These are phyloP conservation scores for Liopterus haemorrhoidalis DNA, from an alignment of 2,888 invertebrate species.

Conservation along the genomic window DNA sequence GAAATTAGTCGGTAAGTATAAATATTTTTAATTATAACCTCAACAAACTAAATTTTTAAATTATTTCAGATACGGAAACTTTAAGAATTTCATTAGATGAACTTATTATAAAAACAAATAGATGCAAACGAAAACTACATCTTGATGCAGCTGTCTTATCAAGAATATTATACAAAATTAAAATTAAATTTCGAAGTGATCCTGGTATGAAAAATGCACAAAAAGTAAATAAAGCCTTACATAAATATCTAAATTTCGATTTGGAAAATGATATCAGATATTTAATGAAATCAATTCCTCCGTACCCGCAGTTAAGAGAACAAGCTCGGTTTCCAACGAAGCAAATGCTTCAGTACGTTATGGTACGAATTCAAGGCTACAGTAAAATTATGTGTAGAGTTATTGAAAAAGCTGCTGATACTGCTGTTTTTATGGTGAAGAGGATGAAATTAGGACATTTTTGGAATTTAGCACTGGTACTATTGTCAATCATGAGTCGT, in stretches of 20 bases:
- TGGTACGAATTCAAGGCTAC: conserved; percentile 52
- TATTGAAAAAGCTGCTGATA: conserved; percentile 47
- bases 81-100: conserved; percentile 26
- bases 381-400: conserved; percentile 52
- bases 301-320: too few relatives aligned
- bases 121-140: conserved; percentile 38
- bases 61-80: conserved; percentile 26
- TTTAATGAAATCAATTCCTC: conserved; percentile 9
- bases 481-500: conserved; percentile 51
- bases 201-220: conserved; percentile 49
- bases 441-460: conserved; percentile 52
- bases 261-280: conserved; percentile 32
- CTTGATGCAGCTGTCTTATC: conserved; percentile 46
- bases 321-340: too few relatives aligned
- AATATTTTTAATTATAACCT: conserved; percentile 3
- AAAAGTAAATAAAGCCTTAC: conserved; percentile 45
- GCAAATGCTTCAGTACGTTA: conserved; percentile 55
- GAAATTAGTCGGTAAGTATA: conserved; percentile 8
- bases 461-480: conserved; percentile 52
- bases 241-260: conserved; percentile 43
- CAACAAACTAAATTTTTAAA: conserved; percentile 9
- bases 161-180: conserved; percentile 46
- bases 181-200: conserved; percentile 48
- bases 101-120: conserved; percentile 34
- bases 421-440: conserved; percentile 49